Conservation (phyloP, 1,140 invertebrate species). For the Zelostemma sp. region DNA sequence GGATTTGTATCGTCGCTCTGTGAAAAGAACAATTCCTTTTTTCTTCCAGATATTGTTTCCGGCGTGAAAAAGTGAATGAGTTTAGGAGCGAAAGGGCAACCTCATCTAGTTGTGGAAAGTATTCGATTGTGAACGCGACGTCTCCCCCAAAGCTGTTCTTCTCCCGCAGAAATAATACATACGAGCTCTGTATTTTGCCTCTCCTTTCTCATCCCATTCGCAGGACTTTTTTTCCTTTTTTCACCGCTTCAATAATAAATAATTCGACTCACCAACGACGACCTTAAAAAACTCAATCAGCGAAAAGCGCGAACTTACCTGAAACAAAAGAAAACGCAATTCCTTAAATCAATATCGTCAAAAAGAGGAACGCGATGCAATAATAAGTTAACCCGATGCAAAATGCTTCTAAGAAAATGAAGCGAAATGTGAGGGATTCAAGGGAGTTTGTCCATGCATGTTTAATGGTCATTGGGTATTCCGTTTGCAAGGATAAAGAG, state of each 20-base stretch:
- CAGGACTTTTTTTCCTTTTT: too few relatives aligned
- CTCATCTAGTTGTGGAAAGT: conserved; percentile 43
- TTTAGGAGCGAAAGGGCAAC: conserved; percentile 46
- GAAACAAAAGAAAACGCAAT: neutral
- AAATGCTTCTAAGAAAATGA: conserved; percentile 15
- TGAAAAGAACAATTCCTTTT: too few relatives aligned
- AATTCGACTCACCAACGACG: too few relatives aligned
- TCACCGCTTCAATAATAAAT: too few relatives aligned
- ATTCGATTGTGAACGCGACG: conserved; percentile 42
- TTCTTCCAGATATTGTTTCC: conserved; percentile 19
- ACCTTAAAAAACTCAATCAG: too few relatives aligned
- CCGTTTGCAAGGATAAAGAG: conserved; percentile 59
- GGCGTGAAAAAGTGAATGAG: conserved; percentile 33
- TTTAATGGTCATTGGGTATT: conserved; percentile 68
- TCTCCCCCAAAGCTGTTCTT: conserved; percentile 37
- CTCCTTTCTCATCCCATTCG: too few relatives aligned
- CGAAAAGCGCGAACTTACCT: too few relatives aligned
- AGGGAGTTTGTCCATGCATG: conserved; percentile 63
- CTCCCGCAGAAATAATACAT: conserved; percentile 3
- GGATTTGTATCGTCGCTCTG: too few relatives aligned
- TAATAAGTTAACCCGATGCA: conserved; percentile 15
- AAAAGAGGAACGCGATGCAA: neutral
- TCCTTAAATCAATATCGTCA: neutral
- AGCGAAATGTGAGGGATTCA: conserved; percentile 56
- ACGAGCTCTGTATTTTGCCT: neutral